Evolutionary conservation across 2,888 invertebrate genomes (phyloP).

Genomic region (Thelaira solivaga): DNA sequence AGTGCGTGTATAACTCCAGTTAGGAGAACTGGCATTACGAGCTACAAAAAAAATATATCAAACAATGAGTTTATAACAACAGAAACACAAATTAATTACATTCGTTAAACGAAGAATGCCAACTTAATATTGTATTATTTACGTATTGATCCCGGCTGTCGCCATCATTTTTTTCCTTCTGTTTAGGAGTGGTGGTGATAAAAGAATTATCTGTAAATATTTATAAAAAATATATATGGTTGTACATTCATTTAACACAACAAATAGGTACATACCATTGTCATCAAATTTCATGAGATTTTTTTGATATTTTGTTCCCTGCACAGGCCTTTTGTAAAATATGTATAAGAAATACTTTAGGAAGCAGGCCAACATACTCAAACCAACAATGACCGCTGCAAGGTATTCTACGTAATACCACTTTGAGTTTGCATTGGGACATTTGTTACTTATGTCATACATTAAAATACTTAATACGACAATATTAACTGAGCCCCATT

Average conservation of each 20-base stretch:
- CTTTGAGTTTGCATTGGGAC: conserved; percentile 66
- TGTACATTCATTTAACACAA: no score
- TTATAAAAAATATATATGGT: background rate
- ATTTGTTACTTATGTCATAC: conserved; percentile 72
- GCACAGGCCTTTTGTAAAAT: conserved; percentile 76
- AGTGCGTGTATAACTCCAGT: conserved; percentile 70
- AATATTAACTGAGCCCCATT: conserved; percentile 73
- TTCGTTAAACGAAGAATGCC: conserved; percentile 77
- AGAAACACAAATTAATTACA: conserved; percentile 63
- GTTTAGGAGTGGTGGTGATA: conserved; percentile 59
- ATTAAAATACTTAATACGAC: conserved; percentile 69
- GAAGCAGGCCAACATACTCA: conserved; percentile 79
- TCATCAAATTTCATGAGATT: conserved; percentile 79
- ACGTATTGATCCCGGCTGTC: conserved; percentile 57
- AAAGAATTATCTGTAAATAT: conserved; percentile 73
- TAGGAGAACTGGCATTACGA: conserved; percentile 63
- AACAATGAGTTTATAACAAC: background rate
- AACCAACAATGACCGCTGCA: conserved; percentile 75
- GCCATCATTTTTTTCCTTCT: conserved; percentile 20
- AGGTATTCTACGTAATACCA: conserved; percentile 78
- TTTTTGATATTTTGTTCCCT: conserved; percentile 78
- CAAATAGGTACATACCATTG: conserved; percentile 65
- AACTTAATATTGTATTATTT: conserved; percentile 73
- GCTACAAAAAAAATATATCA: conserved; percentile 37
- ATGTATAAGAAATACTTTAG: conserved; percentile 77